Base-by-base conservation (phyloP, 1,140 invertebrate genomes). In the Dinoponera quadriceps region DNA sequence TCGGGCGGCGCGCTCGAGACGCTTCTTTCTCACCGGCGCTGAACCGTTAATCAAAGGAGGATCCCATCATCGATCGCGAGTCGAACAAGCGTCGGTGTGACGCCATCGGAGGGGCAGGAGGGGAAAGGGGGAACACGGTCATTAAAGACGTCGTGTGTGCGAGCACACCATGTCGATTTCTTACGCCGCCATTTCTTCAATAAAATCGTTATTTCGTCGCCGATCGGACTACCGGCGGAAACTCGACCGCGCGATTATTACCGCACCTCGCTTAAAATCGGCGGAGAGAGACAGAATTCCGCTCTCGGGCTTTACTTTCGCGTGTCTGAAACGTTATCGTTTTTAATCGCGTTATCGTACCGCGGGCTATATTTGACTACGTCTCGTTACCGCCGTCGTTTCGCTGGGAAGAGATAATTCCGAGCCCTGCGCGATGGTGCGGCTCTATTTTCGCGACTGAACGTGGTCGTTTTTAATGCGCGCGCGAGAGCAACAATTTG, bases 171-270 rank as follows among this genome's bases (percentile, higher is more conserved):
- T 69, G 54, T 69, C 85, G 65, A 82, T 85, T 71, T 25, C 55
- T 44, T 9, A 44, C 7, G 27, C 25, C 49, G 80, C 11, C 20
- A 57, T 65, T 44, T 84, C 71, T 84, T 86, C 84, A 84, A 80
- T 69, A 80, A 78, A 66, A 73, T 62, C 18, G 16, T 51, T 74
- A 83, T 86, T 68, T 80, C 74, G 87, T 84, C 86, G n/a, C 9
- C 14, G 2, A 18, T n/a, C 3, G 18, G 48, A 59, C n/a, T 22
- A 20, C 3, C 14, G 22, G 14, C 18, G 44, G 4, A n/a, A n/a
- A n/a, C 14, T 38, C n/a, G 14, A 0, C 9, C 20, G 18, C 14
- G 22, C 38, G 44, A 68, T 63, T 25, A 29, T 66, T 22, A 78
- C n/a, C n/a, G n/a, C n/a, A n/a, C n/a, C n/a, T n/a, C n/a, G n/a